Conservation (phyloP, 2,888 invertebrate species). For the Heliconius cydno region DNA sequence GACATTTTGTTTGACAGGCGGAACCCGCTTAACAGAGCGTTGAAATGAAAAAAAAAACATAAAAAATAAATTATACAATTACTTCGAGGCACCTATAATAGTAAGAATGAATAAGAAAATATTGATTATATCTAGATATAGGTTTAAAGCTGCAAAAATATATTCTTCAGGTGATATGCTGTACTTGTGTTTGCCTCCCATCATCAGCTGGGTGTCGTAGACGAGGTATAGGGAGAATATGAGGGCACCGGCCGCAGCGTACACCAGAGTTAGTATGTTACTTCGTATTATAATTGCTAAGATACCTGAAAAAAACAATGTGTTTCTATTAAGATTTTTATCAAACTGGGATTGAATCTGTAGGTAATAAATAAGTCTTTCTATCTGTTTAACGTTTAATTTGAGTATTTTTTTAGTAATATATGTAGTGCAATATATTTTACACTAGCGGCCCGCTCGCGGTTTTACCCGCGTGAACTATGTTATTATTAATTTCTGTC, state of each 20-base stretch:
- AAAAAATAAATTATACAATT: neutral
- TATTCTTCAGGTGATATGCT: constrained; percentile 96
- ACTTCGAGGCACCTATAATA: constrained; percentile 84
- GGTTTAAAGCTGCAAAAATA: constrained; percentile 94
- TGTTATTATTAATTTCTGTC: too few species aligned
- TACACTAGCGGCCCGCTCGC: too few species aligned
- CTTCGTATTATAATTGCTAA: constrained; percentile 87
- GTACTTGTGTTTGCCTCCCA: constrained; percentile 95
- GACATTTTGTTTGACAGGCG: too few species aligned
- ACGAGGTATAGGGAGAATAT: constrained; percentile 94
- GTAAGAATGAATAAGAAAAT: constrained; percentile 94
- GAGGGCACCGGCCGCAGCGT: constrained; percentile 93
- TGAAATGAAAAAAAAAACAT: neutral
- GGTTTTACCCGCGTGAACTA: too few species aligned
- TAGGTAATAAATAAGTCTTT: too few species aligned
- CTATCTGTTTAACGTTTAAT: too few species aligned
- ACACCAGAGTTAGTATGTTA: constrained; percentile 87
- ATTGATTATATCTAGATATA: constrained; percentile 95
- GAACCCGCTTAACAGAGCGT: neutral
- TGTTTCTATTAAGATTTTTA: neutral
- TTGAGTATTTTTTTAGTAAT: too few species aligned
- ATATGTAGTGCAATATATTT: too few species aligned
- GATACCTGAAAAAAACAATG: constrained; percentile 60
- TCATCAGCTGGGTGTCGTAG: constrained; percentile 95
- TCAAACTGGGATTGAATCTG: too few species aligned